Evolutionary conservation across 2,888 invertebrate species (phyloP).

Genomic region (Zhuqinia jingwanae): DNA sequence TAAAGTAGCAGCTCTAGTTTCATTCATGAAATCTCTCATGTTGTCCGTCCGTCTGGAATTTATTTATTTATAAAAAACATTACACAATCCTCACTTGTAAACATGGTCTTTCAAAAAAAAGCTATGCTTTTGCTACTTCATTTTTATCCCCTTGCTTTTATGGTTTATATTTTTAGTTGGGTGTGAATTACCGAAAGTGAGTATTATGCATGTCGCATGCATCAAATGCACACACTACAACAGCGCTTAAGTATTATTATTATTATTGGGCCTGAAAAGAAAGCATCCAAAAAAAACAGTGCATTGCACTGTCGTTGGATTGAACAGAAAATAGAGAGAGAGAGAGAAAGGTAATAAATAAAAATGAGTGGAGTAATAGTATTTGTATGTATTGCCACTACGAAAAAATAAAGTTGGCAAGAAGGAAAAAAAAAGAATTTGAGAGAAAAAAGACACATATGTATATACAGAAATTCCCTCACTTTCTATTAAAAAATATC

Average conservation of each 20-base stretch:
- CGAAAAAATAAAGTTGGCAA: constrained; percentile 1
- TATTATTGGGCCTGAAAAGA: neutral
- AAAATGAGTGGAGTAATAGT: constrained; percentile 30
- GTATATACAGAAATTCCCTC: constrained; percentile 9
- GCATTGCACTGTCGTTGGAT: neutral
- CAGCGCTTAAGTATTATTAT: neutral
- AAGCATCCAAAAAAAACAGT: neutral
- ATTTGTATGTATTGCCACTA: constrained; percentile 23
- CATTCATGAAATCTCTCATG: no score
- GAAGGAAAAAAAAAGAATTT: neutral
- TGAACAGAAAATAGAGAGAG: neutral
- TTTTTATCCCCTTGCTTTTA: no score
- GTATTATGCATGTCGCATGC: constrained; percentile 11
- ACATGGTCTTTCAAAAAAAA: no score
- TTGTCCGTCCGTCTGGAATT: no score
- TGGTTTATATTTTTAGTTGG: no score
- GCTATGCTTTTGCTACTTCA: no score
- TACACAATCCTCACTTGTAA: no score
- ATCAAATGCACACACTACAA: neutral
- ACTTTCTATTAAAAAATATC: neutral
- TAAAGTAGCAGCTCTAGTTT: no score
- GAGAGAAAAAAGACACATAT: constrained; percentile 15
- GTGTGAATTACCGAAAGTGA: constrained; percentile 37
- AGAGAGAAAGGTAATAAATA: constrained; percentile 36
- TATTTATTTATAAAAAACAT: no score